Percentiles rank a stretch among this genome's conserved stretches.
Conservation (phyloP, 2,113 vertebrate species). For the Hyla sarda region DNA sequence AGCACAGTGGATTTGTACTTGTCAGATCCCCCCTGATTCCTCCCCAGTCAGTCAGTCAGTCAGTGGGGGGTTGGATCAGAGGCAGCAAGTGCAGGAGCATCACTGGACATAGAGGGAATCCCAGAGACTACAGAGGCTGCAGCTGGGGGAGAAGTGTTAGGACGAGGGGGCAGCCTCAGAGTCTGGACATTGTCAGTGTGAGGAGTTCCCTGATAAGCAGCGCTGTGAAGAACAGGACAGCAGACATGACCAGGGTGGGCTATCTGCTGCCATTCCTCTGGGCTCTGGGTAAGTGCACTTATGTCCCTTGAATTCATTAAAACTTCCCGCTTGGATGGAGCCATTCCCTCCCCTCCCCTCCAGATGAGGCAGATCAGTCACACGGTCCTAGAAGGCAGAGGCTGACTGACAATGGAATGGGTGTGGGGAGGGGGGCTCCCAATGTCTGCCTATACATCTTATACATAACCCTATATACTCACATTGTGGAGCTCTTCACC, state of each 20-base stretch:
- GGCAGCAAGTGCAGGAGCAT: constrained; percentile 35
- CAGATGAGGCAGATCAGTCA: constrained; percentile 29
- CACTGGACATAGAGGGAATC: constrained; percentile 21
- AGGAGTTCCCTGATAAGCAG: neutral
- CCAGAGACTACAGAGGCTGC: neutral
- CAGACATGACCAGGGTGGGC: constrained; percentile 19
- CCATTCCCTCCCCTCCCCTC: constrained; percentile 9
- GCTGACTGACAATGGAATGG: neutral
- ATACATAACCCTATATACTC: neutral
- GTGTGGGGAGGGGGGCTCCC: neutral
- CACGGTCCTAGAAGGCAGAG: neutral
- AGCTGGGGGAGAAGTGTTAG: neutral
- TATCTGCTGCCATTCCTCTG: constrained; percentile 37
- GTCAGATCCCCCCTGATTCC: constrained; percentile 4
- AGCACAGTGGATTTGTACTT: constrained; percentile 33
- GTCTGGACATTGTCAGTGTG: neutral
- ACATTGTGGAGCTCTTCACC: too few relatives aligned
- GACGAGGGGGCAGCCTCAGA: neutral
- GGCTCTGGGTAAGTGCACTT: constrained; percentile 38
- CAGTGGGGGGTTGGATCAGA: constrained; percentile 8
- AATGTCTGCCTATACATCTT: neutral
- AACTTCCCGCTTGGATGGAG: constrained; percentile 29
- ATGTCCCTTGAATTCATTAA: constrained; percentile 5
- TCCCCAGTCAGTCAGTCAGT: constrained; percentile 34
- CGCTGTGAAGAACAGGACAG: neutral